phyloP scores from a whole-genome alignment of 2,888 invertebrate species.

The Drosophila kambysellisi region DNA sequence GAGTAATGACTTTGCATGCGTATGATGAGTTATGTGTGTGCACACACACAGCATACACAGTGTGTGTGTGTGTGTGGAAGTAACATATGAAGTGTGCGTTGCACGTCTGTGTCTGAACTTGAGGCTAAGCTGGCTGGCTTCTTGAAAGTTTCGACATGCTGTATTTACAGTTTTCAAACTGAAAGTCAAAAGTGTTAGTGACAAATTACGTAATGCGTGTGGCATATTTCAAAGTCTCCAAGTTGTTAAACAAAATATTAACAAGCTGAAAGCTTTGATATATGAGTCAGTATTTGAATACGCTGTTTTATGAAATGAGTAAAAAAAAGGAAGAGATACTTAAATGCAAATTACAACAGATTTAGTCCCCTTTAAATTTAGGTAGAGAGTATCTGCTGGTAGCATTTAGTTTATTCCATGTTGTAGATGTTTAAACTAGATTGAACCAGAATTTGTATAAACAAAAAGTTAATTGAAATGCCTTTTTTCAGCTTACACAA shows the following conservation, averaged over 20 bases:
- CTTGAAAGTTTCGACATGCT: constrained; percentile 57
- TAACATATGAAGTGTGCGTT: constrained; percentile 46
- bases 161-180: constrained; percentile 52
- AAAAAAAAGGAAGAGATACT: too few species aligned
- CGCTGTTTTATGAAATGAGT: background rate
- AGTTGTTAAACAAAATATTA: constrained; percentile 39
- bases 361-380: background rate
- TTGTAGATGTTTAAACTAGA: background rate
- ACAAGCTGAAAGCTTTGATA: constrained; percentile 17
- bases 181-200: constrained; percentile 71
- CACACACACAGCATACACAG: constrained; percentile 22
- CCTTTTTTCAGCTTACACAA: constrained; percentile 17
- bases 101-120: constrained; percentile 46
- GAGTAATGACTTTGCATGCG: constrained; percentile 76
- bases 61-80: constrained; percentile 16
- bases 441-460: constrained; percentile 11
- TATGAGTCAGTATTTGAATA: constrained; percentile 18
- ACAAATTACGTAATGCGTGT: constrained; percentile 70
- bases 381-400: background rate
- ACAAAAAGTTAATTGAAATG: constrained; percentile 48
- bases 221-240: constrained; percentile 41
- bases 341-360: background rate
- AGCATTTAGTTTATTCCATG: background rate
- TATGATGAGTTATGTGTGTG: constrained; percentile 60
- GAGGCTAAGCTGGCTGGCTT: constrained; percentile 54